Percentiles rank a stretch among this genome's conserved stretches.
phyloP scores from a whole-genome alignment of 1,140 invertebrate genomes.

The Brachionus asplanchnoidis region DNA sequence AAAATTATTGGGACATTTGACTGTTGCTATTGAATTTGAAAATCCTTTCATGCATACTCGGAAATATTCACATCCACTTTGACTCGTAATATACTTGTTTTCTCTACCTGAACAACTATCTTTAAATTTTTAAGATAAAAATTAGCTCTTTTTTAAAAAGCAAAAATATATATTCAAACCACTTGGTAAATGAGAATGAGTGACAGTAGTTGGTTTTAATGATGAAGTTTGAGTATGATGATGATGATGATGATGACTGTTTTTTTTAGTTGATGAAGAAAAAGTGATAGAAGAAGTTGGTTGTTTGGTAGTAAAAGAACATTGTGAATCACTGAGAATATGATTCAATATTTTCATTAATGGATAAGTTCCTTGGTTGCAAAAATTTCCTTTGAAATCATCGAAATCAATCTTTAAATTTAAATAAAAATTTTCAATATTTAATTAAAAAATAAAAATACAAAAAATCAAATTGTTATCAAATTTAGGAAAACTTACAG shows the following conservation, averaged over 20 bases:
- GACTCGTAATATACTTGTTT: not conserved
- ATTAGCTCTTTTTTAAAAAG: not conserved
- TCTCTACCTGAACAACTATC: not conserved
- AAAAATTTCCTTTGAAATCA: slow-evolving; percentile 60
- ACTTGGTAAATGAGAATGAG: not conserved
- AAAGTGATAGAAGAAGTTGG: not conserved
- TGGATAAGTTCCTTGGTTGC: slow-evolving; percentile 75
- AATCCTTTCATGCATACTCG: slow-evolving; percentile 14
- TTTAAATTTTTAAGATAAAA: not conserved
- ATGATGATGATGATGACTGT: not conserved
- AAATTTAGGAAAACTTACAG: slow-evolving; percentile 44
- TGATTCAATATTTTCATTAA: slow-evolving; percentile 77
- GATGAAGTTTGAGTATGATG: not conserved
- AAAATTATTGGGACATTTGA: not conserved
- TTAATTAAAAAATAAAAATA: not conserved
- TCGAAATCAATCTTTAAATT: slow-evolving; percentile 45
- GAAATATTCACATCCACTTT: not conserved
- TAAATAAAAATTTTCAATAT: not conserved
- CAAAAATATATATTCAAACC: not conserved
- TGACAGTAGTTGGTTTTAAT: not conserved
- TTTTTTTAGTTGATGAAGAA: not conserved
- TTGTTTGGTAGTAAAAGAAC: not conserved
- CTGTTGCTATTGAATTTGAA: not conserved
- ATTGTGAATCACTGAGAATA: not conserved
- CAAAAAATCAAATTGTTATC: not conserved